These are phyloP conservation scores for Nematopogon swammerdamellus DNA, from an alignment of 2,888 invertebrate species.

Conservation along the genomic window DNA sequence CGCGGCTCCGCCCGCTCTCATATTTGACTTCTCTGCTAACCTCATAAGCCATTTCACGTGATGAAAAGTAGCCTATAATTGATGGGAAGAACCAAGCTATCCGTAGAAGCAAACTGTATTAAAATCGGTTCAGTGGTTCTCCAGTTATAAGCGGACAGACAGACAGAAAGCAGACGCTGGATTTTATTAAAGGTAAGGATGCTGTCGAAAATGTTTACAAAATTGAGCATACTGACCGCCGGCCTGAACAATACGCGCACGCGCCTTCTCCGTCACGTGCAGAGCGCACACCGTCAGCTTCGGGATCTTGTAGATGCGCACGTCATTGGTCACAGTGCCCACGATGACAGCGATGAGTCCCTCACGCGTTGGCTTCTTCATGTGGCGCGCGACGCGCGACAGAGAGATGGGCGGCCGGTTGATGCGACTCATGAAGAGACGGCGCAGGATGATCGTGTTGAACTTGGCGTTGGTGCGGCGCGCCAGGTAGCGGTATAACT, in stretches of 20 bases:
- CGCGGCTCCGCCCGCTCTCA: no score
- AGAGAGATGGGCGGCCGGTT: slow-evolving; percentile 93
- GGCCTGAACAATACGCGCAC: slow-evolving; percentile 93
- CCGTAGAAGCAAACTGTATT: no score
- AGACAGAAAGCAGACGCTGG: no score
- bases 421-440: slow-evolving; percentile 97
- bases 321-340: slow-evolving; percentile 93
- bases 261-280: slow-evolving; percentile 89
- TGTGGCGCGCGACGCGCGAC: slow-evolving; percentile 79
- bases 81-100: no score
- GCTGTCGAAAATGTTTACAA: no score
- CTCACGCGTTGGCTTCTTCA: slow-evolving; percentile 83
- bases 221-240: slow-evolving; percentile 63
- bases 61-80: no score
- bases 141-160: no score
- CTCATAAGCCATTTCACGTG: no score
- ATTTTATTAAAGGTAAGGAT: no score
- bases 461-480: slow-evolving; percentile 95
- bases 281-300: slow-evolving; percentile 93
- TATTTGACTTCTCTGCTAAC: no score
- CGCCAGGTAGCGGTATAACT: slow-evolving; percentile 97
- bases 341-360: slow-evolving; percentile 90
- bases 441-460: slow-evolving; percentile 89
- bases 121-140: no score
- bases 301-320: slow-evolving; percentile 86